phyloP scores from a whole-genome alignment of 2,797 vertebrate genomes.

The Melanotaenia trifasciata region DNA sequence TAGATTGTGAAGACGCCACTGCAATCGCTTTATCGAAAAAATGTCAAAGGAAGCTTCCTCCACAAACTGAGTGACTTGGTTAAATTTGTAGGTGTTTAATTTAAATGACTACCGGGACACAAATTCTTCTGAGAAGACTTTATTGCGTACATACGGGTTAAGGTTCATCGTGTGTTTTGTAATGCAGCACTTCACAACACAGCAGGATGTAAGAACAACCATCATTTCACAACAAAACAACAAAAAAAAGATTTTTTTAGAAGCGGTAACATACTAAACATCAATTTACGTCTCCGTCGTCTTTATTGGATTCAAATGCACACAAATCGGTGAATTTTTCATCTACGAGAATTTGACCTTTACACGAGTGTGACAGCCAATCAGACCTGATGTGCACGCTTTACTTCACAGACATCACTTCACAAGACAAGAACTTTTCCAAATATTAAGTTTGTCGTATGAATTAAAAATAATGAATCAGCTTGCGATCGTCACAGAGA shows the following conservation, averaged over 20 bases:
- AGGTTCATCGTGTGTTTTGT: slow-evolving; percentile 62
- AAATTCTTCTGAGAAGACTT: slow-evolving; percentile 47
- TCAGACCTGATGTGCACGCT: slow-evolving; percentile 54
- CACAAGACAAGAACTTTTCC: slow-evolving; percentile 63
- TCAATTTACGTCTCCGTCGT: slow-evolving; percentile 45
- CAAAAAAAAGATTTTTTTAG: slow-evolving; percentile 64
- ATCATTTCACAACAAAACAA: slow-evolving; percentile 65
- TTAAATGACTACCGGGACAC: background rate
- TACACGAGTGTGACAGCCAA: slow-evolving; percentile 37
- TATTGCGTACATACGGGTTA: slow-evolving; percentile 70
- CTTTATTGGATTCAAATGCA: slow-evolving; percentile 48
- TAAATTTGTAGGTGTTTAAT: background rate
- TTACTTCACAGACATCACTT: slow-evolving; percentile 68
- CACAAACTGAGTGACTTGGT: no score
- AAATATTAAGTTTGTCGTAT: slow-evolving; percentile 22
- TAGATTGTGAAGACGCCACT: no score
- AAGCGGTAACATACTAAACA: slow-evolving; percentile 65
- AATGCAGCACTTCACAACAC: slow-evolving; percentile 73
- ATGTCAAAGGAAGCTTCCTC: no score
- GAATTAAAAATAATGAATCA: slow-evolving; percentile 34
- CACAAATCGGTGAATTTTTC: slow-evolving; percentile 51
- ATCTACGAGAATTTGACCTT: slow-evolving; percentile 52
- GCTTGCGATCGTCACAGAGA: background rate
- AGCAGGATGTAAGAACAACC: slow-evolving; percentile 69
- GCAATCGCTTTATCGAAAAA: no score